A percentile compares a stretch with the other conserved stretches of the same genome.
phyloP scores from a whole-genome alignment of 2,113 vertebrate genomes.

The Mola mola region DNA sequence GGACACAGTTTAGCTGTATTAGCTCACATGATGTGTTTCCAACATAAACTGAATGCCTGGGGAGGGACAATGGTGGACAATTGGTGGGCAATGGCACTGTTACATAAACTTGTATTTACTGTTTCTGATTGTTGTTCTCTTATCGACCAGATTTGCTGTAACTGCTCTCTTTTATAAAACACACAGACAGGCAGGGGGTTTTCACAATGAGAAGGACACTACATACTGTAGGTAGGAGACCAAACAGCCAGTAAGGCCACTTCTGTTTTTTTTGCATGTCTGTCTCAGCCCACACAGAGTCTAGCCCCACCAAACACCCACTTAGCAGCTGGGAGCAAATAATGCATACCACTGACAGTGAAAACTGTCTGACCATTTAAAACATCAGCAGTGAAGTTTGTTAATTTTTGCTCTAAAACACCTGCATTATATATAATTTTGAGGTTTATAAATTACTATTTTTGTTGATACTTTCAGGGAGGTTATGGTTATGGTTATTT shows the following conservation, averaged over 20 bases:
- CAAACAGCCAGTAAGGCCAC: conserved; percentile 9
- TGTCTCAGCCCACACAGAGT: conserved; percentile 46
- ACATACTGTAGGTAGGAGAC: conserved; percentile 18
- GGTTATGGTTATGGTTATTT: neutral
- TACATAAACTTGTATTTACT: too few relatives aligned
- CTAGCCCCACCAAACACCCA: conserved; percentile 49
- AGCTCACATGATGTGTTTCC: too few relatives aligned
- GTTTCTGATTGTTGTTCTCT: too few relatives aligned
- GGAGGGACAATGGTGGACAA: too few relatives aligned
- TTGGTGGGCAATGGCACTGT: too few relatives aligned
- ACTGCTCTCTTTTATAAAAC: conserved; percentile 1
- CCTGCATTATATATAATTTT: neutral
- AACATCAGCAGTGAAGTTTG: conserved; percentile 1
- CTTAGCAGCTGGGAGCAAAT: conserved; percentile 20
- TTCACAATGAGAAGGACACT: conserved; percentile 1
- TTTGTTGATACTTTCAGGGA: neutral
- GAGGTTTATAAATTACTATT: neutral
- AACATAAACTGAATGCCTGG: too few relatives aligned
- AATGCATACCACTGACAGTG: conserved; percentile 47
- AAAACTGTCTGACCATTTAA: conserved; percentile 21
- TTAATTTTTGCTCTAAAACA: neutral
- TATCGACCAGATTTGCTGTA: too few relatives aligned
- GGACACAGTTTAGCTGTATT: too few relatives aligned
- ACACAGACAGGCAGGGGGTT: conserved; percentile 21
- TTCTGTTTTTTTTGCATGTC: conserved; percentile 32